Evolutionary conservation across 2,113 vertebrate species (phyloP).

Genomic region (Colistium nudipinnis): DNA sequence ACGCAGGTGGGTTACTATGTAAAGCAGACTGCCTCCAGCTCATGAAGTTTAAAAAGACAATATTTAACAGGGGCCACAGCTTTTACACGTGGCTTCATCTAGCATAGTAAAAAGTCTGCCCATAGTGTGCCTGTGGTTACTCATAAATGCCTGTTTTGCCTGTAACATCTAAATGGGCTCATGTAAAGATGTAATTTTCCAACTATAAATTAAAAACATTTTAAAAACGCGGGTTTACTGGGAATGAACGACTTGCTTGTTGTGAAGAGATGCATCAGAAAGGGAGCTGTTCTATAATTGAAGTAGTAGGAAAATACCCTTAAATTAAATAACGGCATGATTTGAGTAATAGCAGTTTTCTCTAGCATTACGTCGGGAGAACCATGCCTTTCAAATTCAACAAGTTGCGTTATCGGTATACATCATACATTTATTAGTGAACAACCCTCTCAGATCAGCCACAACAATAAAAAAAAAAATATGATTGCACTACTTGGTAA

Average conservation of each 20-base stretch:
- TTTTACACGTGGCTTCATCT: conserved; percentile 84
- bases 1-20: conserved; percentile 77
- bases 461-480: conserved; percentile 99
- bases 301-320: too few relatives aligned
- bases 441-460: conserved; percentile 99
- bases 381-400: too few relatives aligned
- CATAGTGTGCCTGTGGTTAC: conserved; percentile 90
- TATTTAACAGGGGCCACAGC: conserved; percentile 75
- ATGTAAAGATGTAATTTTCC: conserved; percentile 87
- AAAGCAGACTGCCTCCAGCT: conserved; percentile 73
- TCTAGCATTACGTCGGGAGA: too few relatives aligned
- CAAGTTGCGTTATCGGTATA: conserved; percentile 85
- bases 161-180: conserved; percentile 82
- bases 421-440: conserved; percentile 99
- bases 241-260: conserved; percentile 32
- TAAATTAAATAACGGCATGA: too few relatives aligned
- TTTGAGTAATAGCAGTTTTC: background rate
- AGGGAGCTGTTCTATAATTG: background rate
- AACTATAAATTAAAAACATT: conserved; percentile 88
- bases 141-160: conserved; percentile 85
- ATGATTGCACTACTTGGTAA: conserved; percentile 99
- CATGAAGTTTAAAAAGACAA: conserved; percentile 60
- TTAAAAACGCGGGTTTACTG: conserved; percentile 76
- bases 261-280: background rate
- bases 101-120: conserved; percentile 91